These are phyloP conservation scores for Colletes latitarsis DNA, from an alignment of 1,140 invertebrate genomes.

Conservation along the genomic window DNA sequence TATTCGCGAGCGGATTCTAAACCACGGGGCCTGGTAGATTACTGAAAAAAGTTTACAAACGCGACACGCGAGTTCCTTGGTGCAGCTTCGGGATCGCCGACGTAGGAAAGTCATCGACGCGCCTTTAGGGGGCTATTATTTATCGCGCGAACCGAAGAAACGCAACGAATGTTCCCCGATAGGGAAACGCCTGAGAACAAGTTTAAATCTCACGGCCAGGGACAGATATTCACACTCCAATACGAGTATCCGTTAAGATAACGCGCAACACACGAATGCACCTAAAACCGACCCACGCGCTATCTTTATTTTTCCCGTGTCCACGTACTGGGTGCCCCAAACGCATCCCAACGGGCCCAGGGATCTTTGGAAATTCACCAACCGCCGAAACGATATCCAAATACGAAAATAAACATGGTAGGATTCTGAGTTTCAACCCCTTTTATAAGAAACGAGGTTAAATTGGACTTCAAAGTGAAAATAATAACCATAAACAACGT, in stretches of 20 bases:
- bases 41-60: not conserved
- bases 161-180: slow-evolving; percentile 42
- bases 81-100: not conserved
- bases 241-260: slow-evolving; percentile 66
- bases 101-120: not conserved
- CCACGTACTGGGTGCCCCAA: slow-evolving; percentile 55
- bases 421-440: too few species aligned
- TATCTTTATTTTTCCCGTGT: slow-evolving; percentile 57
- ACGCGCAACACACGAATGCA: slow-evolving; percentile 48
- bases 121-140: slow-evolving; percentile 35
- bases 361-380: too few species aligned
- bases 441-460: too few species aligned
- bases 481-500: too few species aligned
- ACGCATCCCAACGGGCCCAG: not conserved
- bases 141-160: slow-evolving; percentile 38
- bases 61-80: not conserved
- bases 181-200: slow-evolving; percentile 48
- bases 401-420: too few species aligned
- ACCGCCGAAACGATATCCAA: too few species aligned
- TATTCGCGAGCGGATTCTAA: not conserved
- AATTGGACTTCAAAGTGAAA: too few species aligned
- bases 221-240: slow-evolving; percentile 62
- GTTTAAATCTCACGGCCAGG: slow-evolving; percentile 54
- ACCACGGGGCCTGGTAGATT: not conserved
- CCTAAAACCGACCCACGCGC: slow-evolving; percentile 53